Evolutionary conservation across 2,888 invertebrate genomes (phyloP), one percentile per base, ranked within the genome.

Genomic region (Sinelater perroti): DNA sequence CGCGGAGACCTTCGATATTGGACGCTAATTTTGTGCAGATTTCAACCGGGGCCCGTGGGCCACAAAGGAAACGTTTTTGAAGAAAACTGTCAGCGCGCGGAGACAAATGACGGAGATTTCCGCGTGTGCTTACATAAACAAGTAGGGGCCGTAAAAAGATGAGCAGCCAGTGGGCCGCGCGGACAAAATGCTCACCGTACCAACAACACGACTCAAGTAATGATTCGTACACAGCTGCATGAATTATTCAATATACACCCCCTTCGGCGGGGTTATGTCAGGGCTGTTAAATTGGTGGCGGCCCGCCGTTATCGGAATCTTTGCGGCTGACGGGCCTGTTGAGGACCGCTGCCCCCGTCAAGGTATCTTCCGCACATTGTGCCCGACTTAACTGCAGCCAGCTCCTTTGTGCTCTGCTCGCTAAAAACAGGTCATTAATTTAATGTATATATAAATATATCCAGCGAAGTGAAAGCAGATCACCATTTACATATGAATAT

Each of bases 151-250:
- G 63, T 65, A 69, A 68, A 67, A 68, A 66, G 66, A 67, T 60
- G 64, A 67, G 64, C 62, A 63, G 62, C 61, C 63, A 65, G 60
- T 61, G 64, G 68, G 66, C 62, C 60, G 66, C 62, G 60, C 70
- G 74, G 75, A 76, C 74, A 76, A 75, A 74, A 75, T 74, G 74
- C 70, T 75, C 76, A 74, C 72, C 74, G 76, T 73, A 75, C 72
- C 74, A 73, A 72, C 73, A 72, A 71, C 73, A 72, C 71, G 73
- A 71, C 69, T 72, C 75, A 72, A 72, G 76, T 77, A 77, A 78
- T 78, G 78, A 77, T 77, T 77, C 77, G 76, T 77, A 73, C 72
- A 76, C 71, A 67, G 57, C 62, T 53, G 66, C 68, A 74, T 77
- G 76, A 77, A 77, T 77, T 72, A 77, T 76, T 76, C 76, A 77